Conservation (phyloP, 2,888 invertebrate species). For the Serripes groenlandicus region DNA sequence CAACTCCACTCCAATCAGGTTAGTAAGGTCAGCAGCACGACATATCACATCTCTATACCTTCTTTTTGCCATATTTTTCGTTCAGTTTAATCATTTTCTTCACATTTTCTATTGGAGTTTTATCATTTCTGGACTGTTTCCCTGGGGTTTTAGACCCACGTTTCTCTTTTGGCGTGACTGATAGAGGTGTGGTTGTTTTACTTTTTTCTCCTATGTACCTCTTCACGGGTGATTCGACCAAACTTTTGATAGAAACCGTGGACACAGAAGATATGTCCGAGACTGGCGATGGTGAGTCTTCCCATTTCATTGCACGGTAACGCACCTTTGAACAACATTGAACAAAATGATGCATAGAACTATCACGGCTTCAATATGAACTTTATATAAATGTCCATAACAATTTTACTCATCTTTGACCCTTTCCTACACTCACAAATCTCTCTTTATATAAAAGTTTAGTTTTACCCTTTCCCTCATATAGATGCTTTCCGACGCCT, state of each 20-base stretch:
- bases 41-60: conserved; percentile 42
- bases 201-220: conserved; percentile 48
- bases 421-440: too few relatives aligned
- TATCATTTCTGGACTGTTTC: conserved; percentile 30
- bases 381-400: too few relatives aligned
- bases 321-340: conserved; percentile 13
- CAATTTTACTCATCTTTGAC: too few relatives aligned
- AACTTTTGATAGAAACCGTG: conserved; percentile 44
- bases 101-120: conserved; percentile 40
- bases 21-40: too few relatives aligned
- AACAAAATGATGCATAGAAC: too few relatives aligned
- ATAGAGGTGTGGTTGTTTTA: conserved; percentile 43
- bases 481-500: too few relatives aligned
- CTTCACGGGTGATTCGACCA: conserved; percentile 61
- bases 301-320: conserved; percentile 50
- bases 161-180: conserved; percentile 1
- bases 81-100: conserved; percentile 45
- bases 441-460: too few relatives aligned
- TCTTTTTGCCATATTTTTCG: conserved; percentile 28
- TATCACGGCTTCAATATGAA: too few relatives aligned
- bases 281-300: conserved; percentile 60
- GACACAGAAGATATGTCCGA: conserved; percentile 50
- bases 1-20: neutral
- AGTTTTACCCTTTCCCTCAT: too few relatives aligned
- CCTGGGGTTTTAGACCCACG: conserved; percentile 17